Evolutionary conservation across 1,140 invertebrate species (phyloP), one percentile per base, ranked within the genome.

Genomic region (Cherax destructor): DNA sequence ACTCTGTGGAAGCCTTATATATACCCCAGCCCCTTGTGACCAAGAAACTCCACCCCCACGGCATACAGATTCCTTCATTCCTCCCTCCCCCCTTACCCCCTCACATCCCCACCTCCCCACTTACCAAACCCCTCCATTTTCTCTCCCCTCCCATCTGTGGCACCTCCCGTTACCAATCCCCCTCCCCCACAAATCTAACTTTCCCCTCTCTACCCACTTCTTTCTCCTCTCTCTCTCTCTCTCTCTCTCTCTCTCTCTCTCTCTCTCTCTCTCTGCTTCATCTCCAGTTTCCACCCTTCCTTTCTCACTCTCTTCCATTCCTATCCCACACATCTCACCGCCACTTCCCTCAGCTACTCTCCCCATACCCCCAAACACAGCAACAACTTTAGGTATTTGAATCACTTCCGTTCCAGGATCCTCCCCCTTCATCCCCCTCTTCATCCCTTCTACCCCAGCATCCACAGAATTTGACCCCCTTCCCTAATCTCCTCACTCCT

Each of bases 301-400:
- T 41, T 47, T 18, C 77, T 49, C 77, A 10, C 41, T 41, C 77
- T 79, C 77, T 41, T 79, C 47, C 11, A 41, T 49, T 49, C 41
- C 77, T 49, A 9, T 59, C 16, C 56, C 16, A 16, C 56, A 59
- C 16, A 9, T 59, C 56, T 59, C 56, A 9, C 56, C 56, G 9
- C 1, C 56, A 9, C 56, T 59, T 3, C 56, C 56, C 56, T 59
- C 56, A 9, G 30, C 56, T 59, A 9, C 56, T 16, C 56, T 3
- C 56, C 1, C 56, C 30, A 41, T 41, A 41, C 30, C 30, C 61
- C 61, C 13, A 5, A 74, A 74, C 69, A 9, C 69, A 30, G 69
- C 24, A 74, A 74, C 69, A 74, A 30, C 69, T 74, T 30, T 6
- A 74, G 69, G 69, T 30, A 74, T 74, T 74, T 74, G n/a, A 74